Evolutionary conservation across 1,140 invertebrate species (phyloP).

Genomic region (Papilio machaon): DNA sequence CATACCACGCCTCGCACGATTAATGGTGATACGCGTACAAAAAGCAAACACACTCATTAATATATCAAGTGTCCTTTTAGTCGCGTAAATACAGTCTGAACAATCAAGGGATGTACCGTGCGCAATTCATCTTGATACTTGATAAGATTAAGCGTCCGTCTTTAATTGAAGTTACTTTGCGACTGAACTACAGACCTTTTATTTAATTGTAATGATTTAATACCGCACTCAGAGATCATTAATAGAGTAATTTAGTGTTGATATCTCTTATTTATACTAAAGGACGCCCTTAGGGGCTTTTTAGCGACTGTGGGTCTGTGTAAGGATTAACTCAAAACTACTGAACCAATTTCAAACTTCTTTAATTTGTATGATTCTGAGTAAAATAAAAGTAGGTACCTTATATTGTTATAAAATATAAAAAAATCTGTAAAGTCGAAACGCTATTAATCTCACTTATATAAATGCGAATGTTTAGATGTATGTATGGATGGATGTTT

Average conservation of each 20-base stretch:
- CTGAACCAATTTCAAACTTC: too few species aligned
- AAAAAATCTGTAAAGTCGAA: too few species aligned
- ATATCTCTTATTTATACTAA: not conserved
- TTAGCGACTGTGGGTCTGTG: too few species aligned
- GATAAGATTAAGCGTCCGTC: not conserved
- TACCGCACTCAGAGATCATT: too few species aligned
- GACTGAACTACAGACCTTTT: not conserved
- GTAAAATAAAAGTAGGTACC: too few species aligned
- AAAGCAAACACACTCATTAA: constrained; percentile 80
- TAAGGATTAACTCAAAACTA: too few species aligned
- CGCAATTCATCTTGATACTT: constrained; percentile 41
- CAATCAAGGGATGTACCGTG: constrained; percentile 37
- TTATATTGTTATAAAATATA: too few species aligned
- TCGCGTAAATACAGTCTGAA: constrained; percentile 65
- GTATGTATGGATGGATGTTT: too few species aligned
- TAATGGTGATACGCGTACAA: constrained; percentile 74
- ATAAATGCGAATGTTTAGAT: too few species aligned
- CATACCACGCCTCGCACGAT: constrained; percentile 78
- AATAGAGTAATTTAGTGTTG: not conserved
- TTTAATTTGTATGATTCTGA: too few species aligned
- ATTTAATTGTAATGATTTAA: not conserved
- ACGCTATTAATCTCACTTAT: too few species aligned
- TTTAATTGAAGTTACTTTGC: not conserved
- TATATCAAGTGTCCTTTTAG: constrained; percentile 81
- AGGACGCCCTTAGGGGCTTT: not conserved